phyloP scores from a whole-genome alignment of 2,113 vertebrate species.

The Ailuropoda melanoleuca region DNA sequence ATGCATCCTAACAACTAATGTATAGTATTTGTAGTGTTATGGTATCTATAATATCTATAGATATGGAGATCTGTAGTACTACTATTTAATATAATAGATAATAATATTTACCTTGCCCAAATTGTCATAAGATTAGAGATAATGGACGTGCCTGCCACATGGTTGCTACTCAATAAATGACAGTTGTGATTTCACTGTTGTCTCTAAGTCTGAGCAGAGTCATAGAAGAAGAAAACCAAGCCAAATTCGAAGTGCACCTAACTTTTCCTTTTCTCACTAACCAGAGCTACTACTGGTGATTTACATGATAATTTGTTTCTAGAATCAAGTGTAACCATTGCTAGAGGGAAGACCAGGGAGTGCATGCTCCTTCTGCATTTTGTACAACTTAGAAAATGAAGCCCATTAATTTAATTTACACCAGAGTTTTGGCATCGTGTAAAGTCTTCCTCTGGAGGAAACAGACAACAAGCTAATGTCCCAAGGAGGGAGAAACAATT shows the following conservation, averaged over 20 bases:
- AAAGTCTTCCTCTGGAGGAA: slow-evolving; percentile 40
- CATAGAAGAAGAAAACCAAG: not conserved
- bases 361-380: not conserved
- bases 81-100: not conserved
- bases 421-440: not conserved
- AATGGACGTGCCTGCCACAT: not conserved
- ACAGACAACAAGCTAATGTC: slow-evolving; percentile 44
- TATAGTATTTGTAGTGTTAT: not conserved
- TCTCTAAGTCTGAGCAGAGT: slow-evolving; percentile 2
- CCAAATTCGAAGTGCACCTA: not conserved
- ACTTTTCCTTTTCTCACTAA: slow-evolving; percentile 25
- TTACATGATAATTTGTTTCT: not conserved
- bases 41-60: not conserved
- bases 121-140: slow-evolving; percentile 15
- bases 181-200: slow-evolving; percentile 18
- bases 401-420: slow-evolving; percentile 51
- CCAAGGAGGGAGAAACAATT: slow-evolving; percentile 49
- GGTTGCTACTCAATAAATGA: not conserved
- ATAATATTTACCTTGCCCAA: not conserved
- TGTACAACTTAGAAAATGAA: slow-evolving; percentile 32
- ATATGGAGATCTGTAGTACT: not conserved
- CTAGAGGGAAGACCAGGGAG: not conserved
- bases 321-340: not conserved
- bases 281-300: not conserved
- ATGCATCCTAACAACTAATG: not conserved